Evolutionary conservation across 2,113 vertebrate genomes (phyloP).

Genomic region (Pleuronectes platessa): DNA sequence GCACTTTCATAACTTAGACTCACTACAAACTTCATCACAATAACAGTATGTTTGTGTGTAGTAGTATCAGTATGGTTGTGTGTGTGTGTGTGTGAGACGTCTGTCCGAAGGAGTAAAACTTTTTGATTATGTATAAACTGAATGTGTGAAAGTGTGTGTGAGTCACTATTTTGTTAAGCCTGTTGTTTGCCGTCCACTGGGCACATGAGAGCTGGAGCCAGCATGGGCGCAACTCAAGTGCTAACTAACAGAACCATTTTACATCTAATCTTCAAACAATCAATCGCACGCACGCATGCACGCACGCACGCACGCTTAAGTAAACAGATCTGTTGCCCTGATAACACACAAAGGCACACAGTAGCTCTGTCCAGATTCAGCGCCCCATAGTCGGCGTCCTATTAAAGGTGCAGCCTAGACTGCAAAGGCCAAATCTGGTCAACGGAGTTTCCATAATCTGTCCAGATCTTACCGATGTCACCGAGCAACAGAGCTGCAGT

Average conservation of each 20-base stretch:
- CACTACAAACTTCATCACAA: constrained; percentile 30
- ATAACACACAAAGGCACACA: too few species aligned
- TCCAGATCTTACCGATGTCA: too few species aligned
- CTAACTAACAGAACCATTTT: too few species aligned
- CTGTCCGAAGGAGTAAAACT: constrained; percentile 11
- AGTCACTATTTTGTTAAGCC: neutral
- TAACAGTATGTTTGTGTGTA: constrained; percentile 4
- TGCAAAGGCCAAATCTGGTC: too few species aligned
- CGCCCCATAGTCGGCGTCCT: too few species aligned
- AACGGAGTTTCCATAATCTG: too few species aligned
- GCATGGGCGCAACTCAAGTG: neutral
- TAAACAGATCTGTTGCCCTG: too few species aligned
- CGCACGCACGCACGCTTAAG: too few species aligned
- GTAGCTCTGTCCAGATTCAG: too few species aligned
- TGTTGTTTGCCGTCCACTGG: neutral
- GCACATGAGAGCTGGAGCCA: neutral
- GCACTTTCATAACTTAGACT: constrained; percentile 45
- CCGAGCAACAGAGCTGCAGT: too few species aligned
- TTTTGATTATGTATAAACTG: neutral
- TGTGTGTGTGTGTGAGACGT: neutral
- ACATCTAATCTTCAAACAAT: neutral
- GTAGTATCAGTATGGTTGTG: neutral
- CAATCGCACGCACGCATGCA: too few species aligned
- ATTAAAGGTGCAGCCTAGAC: too few species aligned
- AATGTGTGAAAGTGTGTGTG: constrained; percentile 3